phyloP scores from a whole-genome alignment of 2,797 vertebrate genomes.

The Chromis chromis region DNA sequence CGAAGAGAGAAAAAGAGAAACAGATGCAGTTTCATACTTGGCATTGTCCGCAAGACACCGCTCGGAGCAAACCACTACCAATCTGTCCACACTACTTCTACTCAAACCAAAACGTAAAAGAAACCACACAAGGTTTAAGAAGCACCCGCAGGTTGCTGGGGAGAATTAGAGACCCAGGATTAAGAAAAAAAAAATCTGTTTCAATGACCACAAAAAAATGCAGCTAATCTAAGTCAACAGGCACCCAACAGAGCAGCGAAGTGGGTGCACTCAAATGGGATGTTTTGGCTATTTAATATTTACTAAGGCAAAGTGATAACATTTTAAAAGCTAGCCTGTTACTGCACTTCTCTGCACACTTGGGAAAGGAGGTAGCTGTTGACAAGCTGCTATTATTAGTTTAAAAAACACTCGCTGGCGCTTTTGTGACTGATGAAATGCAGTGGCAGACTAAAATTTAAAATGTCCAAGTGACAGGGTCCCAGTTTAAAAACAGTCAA shows the following conservation, averaged over 20 bases:
- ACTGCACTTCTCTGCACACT: constrained; percentile 59
- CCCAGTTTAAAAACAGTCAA: constrained; percentile 59
- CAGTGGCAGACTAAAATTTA: constrained; percentile 55
- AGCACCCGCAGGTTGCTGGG: constrained; percentile 75
- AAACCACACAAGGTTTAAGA: constrained; percentile 71
- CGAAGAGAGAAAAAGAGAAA: constrained; percentile 71
- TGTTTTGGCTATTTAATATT: constrained; percentile 61
- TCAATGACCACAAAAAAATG: constrained; percentile 53
- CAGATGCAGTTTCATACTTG: constrained; percentile 79
- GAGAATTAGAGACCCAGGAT: constrained; percentile 60
- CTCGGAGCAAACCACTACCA: constrained; percentile 76
- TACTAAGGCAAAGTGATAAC: constrained; percentile 60
- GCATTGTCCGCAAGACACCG: constrained; percentile 83
- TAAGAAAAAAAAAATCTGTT: constrained; percentile 45
- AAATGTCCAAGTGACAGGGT: constrained; percentile 52
- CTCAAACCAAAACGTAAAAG: constrained; percentile 71
- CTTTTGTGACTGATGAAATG: constrained; percentile 47
- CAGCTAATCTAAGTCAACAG: constrained; percentile 60
- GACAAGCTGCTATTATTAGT: constrained; percentile 52
- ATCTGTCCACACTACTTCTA: constrained; percentile 69
- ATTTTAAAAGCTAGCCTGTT: constrained; percentile 67
- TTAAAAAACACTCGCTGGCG: constrained; percentile 42
- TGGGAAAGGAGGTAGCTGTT: constrained; percentile 49
- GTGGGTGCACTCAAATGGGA: constrained; percentile 52
- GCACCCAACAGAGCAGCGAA: constrained; percentile 57